These are phyloP conservation scores for Rhynchotus rufescens DNA, from an alignment of 2,797 vertebrate genomes.

Conservation along the genomic window DNA sequence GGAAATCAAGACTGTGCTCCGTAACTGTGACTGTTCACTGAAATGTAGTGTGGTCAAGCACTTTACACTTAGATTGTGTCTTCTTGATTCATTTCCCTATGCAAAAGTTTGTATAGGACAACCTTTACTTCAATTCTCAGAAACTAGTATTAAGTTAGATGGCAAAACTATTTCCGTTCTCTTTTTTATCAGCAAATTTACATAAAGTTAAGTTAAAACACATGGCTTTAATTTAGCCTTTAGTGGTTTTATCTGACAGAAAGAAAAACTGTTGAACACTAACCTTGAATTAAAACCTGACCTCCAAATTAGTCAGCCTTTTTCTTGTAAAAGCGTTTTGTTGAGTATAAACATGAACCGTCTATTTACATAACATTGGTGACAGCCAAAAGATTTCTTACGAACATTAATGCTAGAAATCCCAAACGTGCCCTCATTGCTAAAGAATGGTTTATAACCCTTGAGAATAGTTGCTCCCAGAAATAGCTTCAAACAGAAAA, in stretches of 20 bases:
- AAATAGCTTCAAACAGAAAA: background rate
- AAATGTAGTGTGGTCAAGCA: background rate
- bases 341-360: slow-evolving; percentile 59
- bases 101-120: background rate
- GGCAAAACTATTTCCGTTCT: slow-evolving; percentile 22
- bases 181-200: slow-evolving; percentile 43
- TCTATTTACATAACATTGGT: slow-evolving; percentile 56
- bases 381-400: slow-evolving; percentile 64
- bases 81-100: background rate
- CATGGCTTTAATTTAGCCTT: slow-evolving; percentile 52
- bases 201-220: slow-evolving; percentile 43
- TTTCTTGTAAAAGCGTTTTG: slow-evolving; percentile 65
- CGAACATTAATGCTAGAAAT: slow-evolving; percentile 43
- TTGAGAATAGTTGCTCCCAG: background rate
- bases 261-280: slow-evolving; percentile 8
- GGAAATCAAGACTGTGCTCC: background rate
- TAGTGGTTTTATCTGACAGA: slow-evolving; percentile 44
- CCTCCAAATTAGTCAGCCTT: slow-evolving; percentile 52
- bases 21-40: background rate
- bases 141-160: background rate
- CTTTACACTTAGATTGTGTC: background rate
- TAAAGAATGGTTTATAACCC: slow-evolving; percentile 24
- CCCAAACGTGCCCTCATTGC: slow-evolving; percentile 38
- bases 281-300: slow-evolving; percentile 70
- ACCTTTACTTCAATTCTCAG: background rate